These are phyloP conservation scores for Caenorhabditis sinica DNA, from an alignment of 2,888 invertebrate genomes.

Conservation along the genomic window DNA sequence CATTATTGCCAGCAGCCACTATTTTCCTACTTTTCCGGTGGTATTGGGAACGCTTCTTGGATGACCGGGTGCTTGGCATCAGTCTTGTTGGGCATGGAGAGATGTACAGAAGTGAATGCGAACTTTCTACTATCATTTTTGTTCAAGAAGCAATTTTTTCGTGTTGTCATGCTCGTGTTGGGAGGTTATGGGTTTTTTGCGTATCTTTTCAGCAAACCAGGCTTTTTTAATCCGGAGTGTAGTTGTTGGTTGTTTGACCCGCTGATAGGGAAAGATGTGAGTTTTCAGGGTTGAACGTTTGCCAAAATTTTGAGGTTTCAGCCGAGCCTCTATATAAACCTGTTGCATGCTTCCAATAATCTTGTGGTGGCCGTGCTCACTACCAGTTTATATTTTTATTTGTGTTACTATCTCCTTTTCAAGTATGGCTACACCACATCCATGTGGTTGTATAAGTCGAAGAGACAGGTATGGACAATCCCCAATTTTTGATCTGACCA, in stretches of 20 bases:
- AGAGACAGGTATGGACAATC: slow-evolving; percentile 26
- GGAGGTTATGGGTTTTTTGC: background rate
- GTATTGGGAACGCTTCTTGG: background rate
- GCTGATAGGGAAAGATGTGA: background rate
- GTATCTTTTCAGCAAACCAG: background rate
- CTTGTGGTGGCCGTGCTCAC: background rate
- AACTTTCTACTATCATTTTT: background rate
- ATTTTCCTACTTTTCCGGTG: background rate
- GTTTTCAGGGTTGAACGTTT: background rate
- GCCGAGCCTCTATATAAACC: background rate
- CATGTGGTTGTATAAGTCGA: slow-evolving; percentile 27
- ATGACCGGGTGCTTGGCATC: slow-evolving; percentile 5
- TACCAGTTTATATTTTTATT: background rate
- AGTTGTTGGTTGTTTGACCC: background rate
- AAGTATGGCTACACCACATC: slow-evolving; percentile 20
- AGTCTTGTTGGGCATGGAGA: slow-evolving; percentile 5
- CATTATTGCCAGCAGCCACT: slow-evolving; percentile 18
- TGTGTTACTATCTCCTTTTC: slow-evolving; percentile 1
- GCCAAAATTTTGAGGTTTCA: no score
- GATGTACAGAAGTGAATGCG: background rate
- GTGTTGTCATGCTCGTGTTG: background rate
- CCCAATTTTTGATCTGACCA: no score
- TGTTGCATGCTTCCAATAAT: background rate
- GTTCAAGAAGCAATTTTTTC: background rate
- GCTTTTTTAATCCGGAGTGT: background rate